Conservation (phyloP, 2,797 vertebrate species). For the Danio albolineatus region DNA sequence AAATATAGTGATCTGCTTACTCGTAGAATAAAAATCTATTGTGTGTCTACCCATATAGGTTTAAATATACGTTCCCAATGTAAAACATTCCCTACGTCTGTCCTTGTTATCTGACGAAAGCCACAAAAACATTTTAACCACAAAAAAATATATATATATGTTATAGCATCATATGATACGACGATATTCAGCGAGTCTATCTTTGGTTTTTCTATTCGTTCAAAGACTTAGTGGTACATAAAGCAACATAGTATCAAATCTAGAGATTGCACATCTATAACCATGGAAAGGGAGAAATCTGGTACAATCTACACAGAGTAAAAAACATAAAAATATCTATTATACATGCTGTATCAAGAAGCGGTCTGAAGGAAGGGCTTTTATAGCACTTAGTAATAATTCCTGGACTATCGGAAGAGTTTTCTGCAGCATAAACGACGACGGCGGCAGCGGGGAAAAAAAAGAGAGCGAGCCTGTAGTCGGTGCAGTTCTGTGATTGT, state of each 20-base stretch:
- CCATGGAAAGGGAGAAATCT: slow-evolving; percentile 69
- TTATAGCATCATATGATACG: slow-evolving; percentile 61
- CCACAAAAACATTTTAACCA: slow-evolving; percentile 59
- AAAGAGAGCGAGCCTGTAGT: slow-evolving; percentile 5
- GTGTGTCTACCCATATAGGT: slow-evolving; percentile 46
- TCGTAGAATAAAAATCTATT: slow-evolving; percentile 52
- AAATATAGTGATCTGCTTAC: slow-evolving; percentile 59
- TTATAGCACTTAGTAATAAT: slow-evolving; percentile 39
- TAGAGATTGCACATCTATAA: slow-evolving; percentile 78
- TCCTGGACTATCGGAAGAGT: slow-evolving; percentile 41
- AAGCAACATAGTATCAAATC: slow-evolving; percentile 68
- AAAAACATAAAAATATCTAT: slow-evolving; percentile 68
- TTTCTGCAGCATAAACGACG: slow-evolving; percentile 45
- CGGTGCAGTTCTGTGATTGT: slow-evolving; percentile 43
- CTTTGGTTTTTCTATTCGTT: slow-evolving; percentile 78
- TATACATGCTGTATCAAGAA: slow-evolving; percentile 60
- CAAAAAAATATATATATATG: slow-evolving; percentile 65
- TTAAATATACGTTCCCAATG: slow-evolving; percentile 51
- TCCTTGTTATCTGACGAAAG: slow-evolving; percentile 51
- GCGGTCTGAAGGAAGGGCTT: slow-evolving; percentile 41
- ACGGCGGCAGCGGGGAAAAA: not conserved
- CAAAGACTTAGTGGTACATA: slow-evolving; percentile 65
- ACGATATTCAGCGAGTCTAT: slow-evolving; percentile 63
- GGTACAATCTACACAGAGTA: slow-evolving; percentile 76
- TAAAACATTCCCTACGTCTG: slow-evolving; percentile 51